phyloP scores from a whole-genome alignment of 2,888 invertebrate species.

The Euclidia mi region DNA sequence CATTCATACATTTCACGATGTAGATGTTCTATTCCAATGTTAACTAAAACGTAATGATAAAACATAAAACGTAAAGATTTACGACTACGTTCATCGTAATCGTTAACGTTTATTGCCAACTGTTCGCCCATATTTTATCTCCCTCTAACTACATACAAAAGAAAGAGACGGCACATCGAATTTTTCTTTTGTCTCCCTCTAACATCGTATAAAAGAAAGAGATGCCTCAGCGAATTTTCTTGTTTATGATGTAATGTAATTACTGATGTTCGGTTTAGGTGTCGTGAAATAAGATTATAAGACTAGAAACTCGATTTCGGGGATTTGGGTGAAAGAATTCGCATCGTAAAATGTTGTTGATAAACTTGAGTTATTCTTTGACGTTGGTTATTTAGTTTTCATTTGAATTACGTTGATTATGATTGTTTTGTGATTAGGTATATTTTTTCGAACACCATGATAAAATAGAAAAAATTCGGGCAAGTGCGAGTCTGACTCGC shows the following conservation, averaged over 20 bases:
- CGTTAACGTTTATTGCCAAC: slow-evolving; percentile 50
- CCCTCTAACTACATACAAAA: too few relatives aligned
- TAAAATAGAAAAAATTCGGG: too few relatives aligned
- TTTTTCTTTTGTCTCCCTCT: slow-evolving; percentile 19
- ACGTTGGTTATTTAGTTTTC: background rate
- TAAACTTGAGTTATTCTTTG: background rate
- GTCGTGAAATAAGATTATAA: slow-evolving; percentile 40
- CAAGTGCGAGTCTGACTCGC: too few relatives aligned
- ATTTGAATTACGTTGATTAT: background rate
- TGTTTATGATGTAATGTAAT: slow-evolving; percentile 46
- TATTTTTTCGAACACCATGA: too few relatives aligned
- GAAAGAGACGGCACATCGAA: too few relatives aligned
- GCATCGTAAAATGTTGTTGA: slow-evolving; percentile 8
- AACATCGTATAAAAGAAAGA: slow-evolving; percentile 12
- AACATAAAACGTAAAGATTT: slow-evolving; percentile 51
- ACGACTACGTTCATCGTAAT: slow-evolving; percentile 42
- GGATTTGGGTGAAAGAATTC: slow-evolving; percentile 16
- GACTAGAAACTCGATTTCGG: slow-evolving; percentile 34
- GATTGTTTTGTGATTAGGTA: too few relatives aligned
- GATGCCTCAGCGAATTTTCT: slow-evolving; percentile 27
- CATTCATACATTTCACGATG: slow-evolving; percentile 17
- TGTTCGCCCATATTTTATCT: slow-evolving; percentile 17
- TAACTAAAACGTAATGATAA: slow-evolving; percentile 44
- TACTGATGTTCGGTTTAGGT: slow-evolving; percentile 39
- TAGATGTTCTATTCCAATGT: slow-evolving; percentile 37